Evolutionary conservation across 1,140 invertebrate species (phyloP).

Genomic region (Halesus radiatus): DNA sequence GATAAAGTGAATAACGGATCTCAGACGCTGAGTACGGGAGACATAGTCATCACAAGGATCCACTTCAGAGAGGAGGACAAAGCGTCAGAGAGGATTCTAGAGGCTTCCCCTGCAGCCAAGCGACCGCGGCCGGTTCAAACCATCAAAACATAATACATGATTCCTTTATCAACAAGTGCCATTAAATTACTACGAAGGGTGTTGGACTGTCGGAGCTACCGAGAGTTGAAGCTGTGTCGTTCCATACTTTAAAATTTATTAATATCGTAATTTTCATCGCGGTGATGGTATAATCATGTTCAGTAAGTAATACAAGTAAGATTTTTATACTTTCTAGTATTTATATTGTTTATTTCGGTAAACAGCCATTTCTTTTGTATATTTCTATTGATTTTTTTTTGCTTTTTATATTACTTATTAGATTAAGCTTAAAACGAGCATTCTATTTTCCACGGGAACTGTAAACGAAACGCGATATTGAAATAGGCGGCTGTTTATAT

Average conservation of each 20-base stretch:
- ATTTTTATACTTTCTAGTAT: conserved; percentile 21
- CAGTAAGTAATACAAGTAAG: conserved; percentile 30
- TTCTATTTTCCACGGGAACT: neutral
- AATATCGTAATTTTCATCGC: neutral
- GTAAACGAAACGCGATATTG: neutral
- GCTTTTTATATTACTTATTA: conserved; percentile 5
- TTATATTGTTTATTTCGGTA: conserved; percentile 7
- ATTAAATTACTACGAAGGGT: conserved; percentile 33
- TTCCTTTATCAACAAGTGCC: conserved; percentile 42
- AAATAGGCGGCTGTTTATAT: neutral
- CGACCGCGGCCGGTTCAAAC: conserved; percentile 52
- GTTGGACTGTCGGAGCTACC: conserved; percentile 1
- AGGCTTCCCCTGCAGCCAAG: conserved; percentile 67
- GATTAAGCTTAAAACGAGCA: neutral
- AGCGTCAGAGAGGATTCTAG: conserved; percentile 70
- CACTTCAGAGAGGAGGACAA: conserved; percentile 82
- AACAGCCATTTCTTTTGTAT: conserved; percentile 35
- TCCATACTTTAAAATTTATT: neutral
- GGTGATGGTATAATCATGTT: conserved; percentile 36
- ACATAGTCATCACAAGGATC: conserved; percentile 93
- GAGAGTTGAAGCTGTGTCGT: conserved; percentile 2
- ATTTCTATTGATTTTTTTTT: neutral
- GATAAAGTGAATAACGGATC: conserved; percentile 65
- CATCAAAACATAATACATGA: conserved; percentile 31
- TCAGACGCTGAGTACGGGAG: conserved; percentile 92